phyloP scores from a whole-genome alignment of 1,140 invertebrate genomes.

The Nasonia vitripennis region DNA sequence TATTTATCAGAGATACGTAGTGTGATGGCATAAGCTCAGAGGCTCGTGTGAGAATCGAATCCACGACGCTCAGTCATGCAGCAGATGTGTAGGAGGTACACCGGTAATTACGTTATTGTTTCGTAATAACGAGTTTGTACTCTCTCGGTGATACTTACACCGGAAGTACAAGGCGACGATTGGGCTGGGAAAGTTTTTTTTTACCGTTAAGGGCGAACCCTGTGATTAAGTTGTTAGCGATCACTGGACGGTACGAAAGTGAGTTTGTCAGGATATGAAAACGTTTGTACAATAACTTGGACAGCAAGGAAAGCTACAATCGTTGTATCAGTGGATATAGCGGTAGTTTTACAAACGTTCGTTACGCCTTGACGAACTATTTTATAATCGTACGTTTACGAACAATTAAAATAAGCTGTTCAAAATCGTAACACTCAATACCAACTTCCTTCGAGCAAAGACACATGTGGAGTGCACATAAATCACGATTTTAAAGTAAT shows the following conservation, averaged over 20 bases:
- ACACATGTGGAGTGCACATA: no score
- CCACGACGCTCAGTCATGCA: not conserved
- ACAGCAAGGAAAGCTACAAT: not conserved
- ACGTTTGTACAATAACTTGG: not conserved
- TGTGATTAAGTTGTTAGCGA: no score
- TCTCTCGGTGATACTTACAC: not conserved
- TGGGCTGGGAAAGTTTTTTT: not conserved
- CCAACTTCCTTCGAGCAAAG: no score
- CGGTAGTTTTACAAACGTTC: not conserved
- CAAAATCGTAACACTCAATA: not conserved
- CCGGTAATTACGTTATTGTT: constrained; percentile 21
- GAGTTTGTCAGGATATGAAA: not conserved
- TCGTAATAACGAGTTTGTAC: constrained; percentile 22
- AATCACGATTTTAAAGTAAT: no score
- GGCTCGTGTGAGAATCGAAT: not conserved
- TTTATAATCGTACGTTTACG: not conserved
- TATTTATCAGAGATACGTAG: not conserved
- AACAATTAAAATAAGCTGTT: not conserved
- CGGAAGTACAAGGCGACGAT: constrained; percentile 4
- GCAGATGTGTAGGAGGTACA: not conserved
- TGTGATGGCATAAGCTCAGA: not conserved
- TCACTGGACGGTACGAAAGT: not conserved
- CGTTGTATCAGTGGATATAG: not conserved
- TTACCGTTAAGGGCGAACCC: not conserved
- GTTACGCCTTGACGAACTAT: not conserved